Conservation (phyloP, 2,113 vertebrate genomes). For the Martes martes region DNA sequence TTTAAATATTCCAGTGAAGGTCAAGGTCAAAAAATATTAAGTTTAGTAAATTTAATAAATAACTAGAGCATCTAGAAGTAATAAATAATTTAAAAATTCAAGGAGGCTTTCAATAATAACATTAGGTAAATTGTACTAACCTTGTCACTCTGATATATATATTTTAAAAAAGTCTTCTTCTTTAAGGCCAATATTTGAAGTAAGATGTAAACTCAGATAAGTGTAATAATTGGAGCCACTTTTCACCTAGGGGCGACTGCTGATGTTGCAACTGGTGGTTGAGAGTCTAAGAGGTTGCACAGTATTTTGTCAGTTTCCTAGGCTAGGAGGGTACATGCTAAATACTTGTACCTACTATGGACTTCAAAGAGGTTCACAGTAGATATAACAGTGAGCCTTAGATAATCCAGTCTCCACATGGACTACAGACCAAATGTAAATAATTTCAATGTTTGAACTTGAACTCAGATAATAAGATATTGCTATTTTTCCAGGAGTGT, state of each 20-base stretch:
- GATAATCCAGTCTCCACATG: neutral
- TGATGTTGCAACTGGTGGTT: neutral
- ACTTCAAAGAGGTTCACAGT: neutral
- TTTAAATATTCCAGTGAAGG: neutral
- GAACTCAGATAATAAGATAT: neutral
- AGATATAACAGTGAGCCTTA: neutral
- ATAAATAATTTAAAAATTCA: neutral
- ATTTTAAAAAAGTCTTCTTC: neutral
- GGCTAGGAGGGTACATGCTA: neutral
- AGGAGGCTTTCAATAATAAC: neutral
- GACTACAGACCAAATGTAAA: neutral
- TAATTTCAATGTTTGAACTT: neutral
- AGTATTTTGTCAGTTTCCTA: neutral
- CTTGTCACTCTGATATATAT: neutral
- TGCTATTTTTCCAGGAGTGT: neutral
- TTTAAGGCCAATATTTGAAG: neutral
- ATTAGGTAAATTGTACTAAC: neutral
- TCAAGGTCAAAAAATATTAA: neutral
- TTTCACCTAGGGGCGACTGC: neutral
- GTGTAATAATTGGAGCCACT: neutral
- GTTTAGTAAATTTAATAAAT: neutral
- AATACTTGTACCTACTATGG: neutral
- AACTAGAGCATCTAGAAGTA: neutral
- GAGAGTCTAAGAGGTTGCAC: neutral
- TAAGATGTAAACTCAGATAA: neutral